Conservation (phyloP, 2,888 invertebrate species). For the Nezara viridula region DNA sequence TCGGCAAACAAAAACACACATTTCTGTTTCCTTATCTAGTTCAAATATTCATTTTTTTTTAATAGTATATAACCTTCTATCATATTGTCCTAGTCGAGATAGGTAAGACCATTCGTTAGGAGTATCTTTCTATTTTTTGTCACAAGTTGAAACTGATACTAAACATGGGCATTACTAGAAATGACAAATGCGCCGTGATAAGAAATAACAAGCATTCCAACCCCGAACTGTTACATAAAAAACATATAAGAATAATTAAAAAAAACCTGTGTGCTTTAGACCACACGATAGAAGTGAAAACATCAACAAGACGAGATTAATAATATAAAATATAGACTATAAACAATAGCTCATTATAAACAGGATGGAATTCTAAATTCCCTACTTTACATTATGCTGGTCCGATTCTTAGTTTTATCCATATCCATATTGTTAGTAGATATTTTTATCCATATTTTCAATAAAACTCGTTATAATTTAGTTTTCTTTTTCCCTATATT, state of each 20-base stretch:
- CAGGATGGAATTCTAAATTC: too few relatives aligned
- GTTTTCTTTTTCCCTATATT: too few relatives aligned
- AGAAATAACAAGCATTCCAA: background rate
- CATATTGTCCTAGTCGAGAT: background rate
- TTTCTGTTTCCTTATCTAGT: slow-evolving; percentile 5
- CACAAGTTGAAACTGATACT: background rate
- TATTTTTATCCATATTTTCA: too few relatives aligned
- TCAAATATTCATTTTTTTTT: slow-evolving; percentile 14
- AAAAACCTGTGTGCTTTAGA: too few relatives aligned
- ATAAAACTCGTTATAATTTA: too few relatives aligned
- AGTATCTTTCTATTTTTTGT: background rate
- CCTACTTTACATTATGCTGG: too few relatives aligned
- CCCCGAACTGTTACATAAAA: background rate
- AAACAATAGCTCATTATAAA: too few relatives aligned
- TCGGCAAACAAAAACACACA: slow-evolving; percentile 15
- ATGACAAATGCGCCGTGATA: background rate
- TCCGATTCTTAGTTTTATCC: too few relatives aligned
- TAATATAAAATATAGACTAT: too few relatives aligned
- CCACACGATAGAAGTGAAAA: too few relatives aligned
- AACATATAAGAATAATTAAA: background rate
- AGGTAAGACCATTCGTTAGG: background rate
- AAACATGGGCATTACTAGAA: background rate
- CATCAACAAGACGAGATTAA: too few relatives aligned
- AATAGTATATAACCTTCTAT: background rate
- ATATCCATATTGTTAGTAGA: too few relatives aligned